Conservation (phyloP, 2,113 vertebrate species). For the Condylura cristata region DNA sequence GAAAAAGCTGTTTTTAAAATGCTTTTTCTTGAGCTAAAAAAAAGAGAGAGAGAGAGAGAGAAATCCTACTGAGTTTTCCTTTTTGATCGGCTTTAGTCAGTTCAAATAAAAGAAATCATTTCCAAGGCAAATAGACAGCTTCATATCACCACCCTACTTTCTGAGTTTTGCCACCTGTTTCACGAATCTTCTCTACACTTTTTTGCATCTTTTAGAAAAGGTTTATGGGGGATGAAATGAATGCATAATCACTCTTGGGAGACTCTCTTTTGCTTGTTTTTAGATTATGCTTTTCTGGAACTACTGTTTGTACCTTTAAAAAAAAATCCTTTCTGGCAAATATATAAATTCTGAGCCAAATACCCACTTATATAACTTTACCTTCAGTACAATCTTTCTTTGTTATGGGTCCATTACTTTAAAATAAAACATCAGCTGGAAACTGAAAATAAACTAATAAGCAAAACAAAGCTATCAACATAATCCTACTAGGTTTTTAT, state of each 20-base stretch:
- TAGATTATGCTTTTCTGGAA: neutral
- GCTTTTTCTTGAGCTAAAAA: neutral
- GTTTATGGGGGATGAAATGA: neutral
- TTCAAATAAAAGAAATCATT: neutral
- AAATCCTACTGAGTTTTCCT: conserved; percentile 10
- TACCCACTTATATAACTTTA: neutral
- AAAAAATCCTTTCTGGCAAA: neutral
- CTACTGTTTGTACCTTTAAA: neutral
- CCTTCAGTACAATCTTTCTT: neutral
- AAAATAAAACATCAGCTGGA: neutral
- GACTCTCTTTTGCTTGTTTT: neutral
- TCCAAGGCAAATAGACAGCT: neutral
- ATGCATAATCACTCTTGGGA: neutral
- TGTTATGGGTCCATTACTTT: neutral
- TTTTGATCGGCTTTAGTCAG: neutral
- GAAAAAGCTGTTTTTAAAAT: neutral
- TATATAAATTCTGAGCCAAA: neutral
- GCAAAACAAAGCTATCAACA: neutral
- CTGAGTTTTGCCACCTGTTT: neutral
- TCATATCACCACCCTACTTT: neutral
- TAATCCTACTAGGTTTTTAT: neutral
- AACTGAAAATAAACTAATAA: neutral
- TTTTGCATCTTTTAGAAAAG: neutral
- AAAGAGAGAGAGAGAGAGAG: neutral
- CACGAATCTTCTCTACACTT: neutral